Evolutionary conservation across 2,113 vertebrate species (phyloP).

Genomic region (Coreoperca whiteheadi): DNA sequence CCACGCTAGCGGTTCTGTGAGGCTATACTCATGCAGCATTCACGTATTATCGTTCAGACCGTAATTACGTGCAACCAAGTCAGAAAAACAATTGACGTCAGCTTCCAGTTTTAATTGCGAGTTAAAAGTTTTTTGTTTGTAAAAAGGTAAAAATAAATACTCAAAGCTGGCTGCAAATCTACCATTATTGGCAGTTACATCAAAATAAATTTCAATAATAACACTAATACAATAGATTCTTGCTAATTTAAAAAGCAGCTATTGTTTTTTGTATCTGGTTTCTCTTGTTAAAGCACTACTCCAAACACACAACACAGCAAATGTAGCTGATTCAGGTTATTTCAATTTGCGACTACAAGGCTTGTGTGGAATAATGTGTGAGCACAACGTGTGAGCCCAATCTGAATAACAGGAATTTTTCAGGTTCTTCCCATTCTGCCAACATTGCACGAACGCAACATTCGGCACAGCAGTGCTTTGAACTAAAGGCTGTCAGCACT

Average conservation of each 20-base stretch:
- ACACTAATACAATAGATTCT: not conserved
- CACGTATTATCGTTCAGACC: not conserved
- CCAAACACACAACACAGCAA: too few species aligned
- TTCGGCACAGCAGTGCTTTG: not conserved
- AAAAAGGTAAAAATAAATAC: not conserved
- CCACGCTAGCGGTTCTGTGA: not conserved
- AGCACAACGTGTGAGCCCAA: too few species aligned
- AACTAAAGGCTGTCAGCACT: too few species aligned
- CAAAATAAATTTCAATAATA: not conserved
- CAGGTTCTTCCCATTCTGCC: not conserved
- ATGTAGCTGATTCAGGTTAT: too few species aligned
- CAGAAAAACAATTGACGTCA: not conserved
- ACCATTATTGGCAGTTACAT: not conserved
- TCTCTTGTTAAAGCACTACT: not conserved
- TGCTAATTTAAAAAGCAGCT: too few species aligned
- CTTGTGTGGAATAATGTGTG: too few species aligned
- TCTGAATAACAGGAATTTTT: not conserved
- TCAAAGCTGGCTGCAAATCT: not conserved
- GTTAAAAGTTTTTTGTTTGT: too few species aligned
- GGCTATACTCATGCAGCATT: not conserved
- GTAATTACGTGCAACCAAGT: not conserved
- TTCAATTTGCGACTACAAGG: too few species aligned
- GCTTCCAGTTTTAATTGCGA: not conserved
- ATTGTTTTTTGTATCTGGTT: not conserved
- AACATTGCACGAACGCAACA: not conserved